A percentile compares a stretch with the other conserved stretches of the same genome.
phyloP scores from a whole-genome alignment of 2,797 vertebrate genomes.

The Falco berigora region DNA sequence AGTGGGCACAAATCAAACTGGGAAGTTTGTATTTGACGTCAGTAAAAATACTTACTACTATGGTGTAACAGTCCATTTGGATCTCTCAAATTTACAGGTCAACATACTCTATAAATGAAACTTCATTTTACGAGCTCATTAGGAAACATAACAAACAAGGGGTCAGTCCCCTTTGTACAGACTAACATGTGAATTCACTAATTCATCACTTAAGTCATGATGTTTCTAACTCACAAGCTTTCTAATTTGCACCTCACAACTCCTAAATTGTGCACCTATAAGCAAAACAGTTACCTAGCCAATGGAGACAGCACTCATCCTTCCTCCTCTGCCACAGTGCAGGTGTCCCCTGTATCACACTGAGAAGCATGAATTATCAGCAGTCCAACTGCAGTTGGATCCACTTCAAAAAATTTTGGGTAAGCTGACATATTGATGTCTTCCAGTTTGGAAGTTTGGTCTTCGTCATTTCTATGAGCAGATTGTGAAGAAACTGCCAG shows the following conservation, averaged over 20 bases:
- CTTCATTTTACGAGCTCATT: neutral
- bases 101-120: neutral
- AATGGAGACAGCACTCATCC: neutral
- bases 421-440: neutral
- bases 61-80: neutral
- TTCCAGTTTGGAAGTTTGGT: neutral
- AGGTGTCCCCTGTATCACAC: neutral
- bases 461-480: neutral
- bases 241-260: neutral
- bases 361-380: neutral
- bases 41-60: neutral
- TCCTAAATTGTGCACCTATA: fast-evolving
- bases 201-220: neutral
- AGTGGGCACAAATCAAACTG: neutral
- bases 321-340: neutral
- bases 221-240: neutral
- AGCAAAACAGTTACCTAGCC: neutral
- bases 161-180: neutral
- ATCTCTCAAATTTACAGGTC: neutral
- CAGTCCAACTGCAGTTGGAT: neutral
- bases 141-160: neutral
- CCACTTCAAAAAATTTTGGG: neutral
- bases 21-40: neutral
- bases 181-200: neutral
- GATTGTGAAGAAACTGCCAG: neutral